phyloP scores from a whole-genome alignment of 1,140 invertebrate genomes.

The Caenorhabditis latens region DNA sequence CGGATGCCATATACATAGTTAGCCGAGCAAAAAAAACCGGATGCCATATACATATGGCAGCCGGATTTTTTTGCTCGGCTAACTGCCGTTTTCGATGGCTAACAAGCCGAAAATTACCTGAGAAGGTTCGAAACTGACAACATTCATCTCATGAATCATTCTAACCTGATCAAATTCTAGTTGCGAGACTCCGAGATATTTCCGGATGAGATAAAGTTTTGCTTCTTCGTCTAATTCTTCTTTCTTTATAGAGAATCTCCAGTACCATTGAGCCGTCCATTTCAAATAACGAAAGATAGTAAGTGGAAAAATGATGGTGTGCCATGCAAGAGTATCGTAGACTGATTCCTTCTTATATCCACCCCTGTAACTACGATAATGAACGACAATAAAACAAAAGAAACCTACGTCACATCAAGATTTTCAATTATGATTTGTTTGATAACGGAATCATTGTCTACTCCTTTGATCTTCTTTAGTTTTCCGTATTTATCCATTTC shows the following conservation, averaged over 20 bases:
- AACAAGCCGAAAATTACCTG: no score
- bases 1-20: no score
- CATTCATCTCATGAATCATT: background rate
- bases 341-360: constrained; percentile 87
- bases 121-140: no score
- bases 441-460: constrained; percentile 87
- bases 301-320: constrained; percentile 86
- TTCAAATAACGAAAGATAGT: constrained; percentile 82
- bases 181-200: constrained; percentile 83
- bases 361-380: constrained; percentile 81
- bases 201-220: constrained; percentile 87
- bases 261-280: constrained; percentile 87
- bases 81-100: background rate
- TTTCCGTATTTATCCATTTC: constrained; percentile 79
- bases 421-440: constrained; percentile 88
- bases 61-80: no score
- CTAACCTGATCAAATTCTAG: constrained; percentile 80
- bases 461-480: constrained; percentile 83
- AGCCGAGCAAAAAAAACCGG: no score
- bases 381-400: constrained; percentile 50
- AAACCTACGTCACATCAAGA: constrained; percentile 85
- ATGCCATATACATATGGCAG: no score
- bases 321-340: constrained; percentile 86
- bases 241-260: constrained; percentile 85
- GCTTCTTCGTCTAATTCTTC: constrained; percentile 86